A percentile compares a stretch with the other conserved stretches of the same genome.
These are phyloP conservation scores for Tringa solitaria DNA, from an alignment of 2,113 vertebrate species.

Conservation along the genomic window DNA sequence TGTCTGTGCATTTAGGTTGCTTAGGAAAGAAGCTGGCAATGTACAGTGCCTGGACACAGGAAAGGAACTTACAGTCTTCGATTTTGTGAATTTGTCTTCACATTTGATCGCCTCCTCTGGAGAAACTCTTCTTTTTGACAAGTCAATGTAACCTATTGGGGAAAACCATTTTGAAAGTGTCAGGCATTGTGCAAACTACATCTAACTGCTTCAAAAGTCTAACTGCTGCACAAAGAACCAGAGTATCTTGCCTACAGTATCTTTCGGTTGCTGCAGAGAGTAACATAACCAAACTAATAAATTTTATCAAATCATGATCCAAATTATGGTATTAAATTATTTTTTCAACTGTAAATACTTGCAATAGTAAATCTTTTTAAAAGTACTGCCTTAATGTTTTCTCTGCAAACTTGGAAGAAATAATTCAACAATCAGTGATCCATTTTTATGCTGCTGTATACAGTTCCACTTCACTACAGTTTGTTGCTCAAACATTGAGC, in stretches of 20 bases:
- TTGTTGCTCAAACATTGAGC: not conserved
- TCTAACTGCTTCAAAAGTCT: not conserved
- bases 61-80: conserved; percentile 90
- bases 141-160: conserved; percentile 90
- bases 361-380: not conserved
- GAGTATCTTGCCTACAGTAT: not conserved
- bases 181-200: not conserved
- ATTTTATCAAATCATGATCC: not conserved
- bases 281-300: not conserved
- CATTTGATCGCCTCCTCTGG: conserved; percentile 98
- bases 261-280: not conserved
- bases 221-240: not conserved
- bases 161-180: not conserved
- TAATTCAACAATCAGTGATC: not conserved
- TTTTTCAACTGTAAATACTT: not conserved
- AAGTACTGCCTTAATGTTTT: not conserved
- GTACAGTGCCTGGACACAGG: not conserved
- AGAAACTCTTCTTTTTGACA: conserved; percentile 99
- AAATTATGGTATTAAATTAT: not conserved
- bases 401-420: not conserved
- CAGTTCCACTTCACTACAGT: not conserved
- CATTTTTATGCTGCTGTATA: not conserved
- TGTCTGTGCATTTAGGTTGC: not conserved
- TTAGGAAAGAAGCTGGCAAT: not conserved
- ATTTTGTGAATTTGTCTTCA: conserved; percentile 99